Evolutionary conservation across 2,113 vertebrate species (phyloP).

Genomic region (Calypte anna): DNA sequence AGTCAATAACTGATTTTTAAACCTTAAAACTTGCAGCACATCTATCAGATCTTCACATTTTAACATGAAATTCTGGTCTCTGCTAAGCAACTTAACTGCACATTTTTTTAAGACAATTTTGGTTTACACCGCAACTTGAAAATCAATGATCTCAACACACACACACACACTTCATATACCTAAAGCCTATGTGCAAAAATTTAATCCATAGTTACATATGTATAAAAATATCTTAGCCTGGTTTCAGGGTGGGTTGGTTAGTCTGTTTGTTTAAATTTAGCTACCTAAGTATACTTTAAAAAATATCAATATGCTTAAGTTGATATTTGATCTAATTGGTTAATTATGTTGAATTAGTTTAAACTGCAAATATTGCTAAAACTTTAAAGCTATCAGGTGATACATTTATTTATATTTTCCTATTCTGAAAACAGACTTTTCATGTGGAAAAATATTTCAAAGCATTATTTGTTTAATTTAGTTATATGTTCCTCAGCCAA

Average conservation of each 20-base stretch:
- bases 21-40: neutral
- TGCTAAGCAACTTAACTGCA: neutral
- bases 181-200: neutral
- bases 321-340: neutral
- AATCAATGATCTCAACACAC: neutral
- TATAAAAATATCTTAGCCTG: neutral
- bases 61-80: neutral
- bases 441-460: neutral
- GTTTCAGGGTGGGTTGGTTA: rapidly evolving
- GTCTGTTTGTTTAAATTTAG: neutral
- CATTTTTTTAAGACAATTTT: neutral
- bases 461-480: neutral
- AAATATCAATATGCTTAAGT: neutral
- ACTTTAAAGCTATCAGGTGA: neutral
- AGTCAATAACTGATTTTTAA: neutral
- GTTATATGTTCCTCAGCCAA: neutral
- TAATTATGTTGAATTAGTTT: neutral
- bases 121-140: neutral
- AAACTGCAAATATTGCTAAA: neutral
- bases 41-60: neutral
- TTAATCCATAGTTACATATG: neutral
- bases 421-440: neutral
- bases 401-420: neutral
- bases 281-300: neutral
- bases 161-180: neutral